Conservation (phyloP, 2,888 invertebrate species). For the Lasioglossum morio region DNA sequence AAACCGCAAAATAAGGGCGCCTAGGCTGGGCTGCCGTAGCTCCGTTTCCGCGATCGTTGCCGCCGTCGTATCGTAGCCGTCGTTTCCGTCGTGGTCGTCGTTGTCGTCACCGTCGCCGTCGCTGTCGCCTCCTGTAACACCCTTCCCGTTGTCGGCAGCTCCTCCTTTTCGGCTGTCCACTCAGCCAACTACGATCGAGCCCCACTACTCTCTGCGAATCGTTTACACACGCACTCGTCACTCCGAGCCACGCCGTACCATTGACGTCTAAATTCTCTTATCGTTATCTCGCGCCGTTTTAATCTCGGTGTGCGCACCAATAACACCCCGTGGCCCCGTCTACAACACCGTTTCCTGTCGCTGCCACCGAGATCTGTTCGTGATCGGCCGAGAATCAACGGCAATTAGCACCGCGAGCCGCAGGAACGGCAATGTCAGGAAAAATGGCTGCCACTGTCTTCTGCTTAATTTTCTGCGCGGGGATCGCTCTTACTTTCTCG, state of each 20-base stretch:
- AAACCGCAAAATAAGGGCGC: constrained; percentile 38
- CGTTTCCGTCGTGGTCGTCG: constrained; percentile 36
- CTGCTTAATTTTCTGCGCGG: constrained; percentile 65
- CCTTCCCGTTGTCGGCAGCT: constrained; percentile 51
- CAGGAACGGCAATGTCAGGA: constrained; percentile 62
- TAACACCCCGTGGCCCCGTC: constrained; percentile 35
- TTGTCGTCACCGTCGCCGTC: constrained; percentile 51
- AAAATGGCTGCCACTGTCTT: constrained; percentile 75
- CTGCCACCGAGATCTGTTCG: constrained; percentile 13
- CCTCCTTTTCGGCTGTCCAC: constrained; percentile 64
- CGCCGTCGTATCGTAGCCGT: constrained; percentile 45
- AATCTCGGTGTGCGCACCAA: constrained; percentile 63
- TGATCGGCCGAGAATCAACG: constrained; percentile 34
- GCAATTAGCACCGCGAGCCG: constrained; percentile 59
- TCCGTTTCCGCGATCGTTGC: constrained; percentile 52
- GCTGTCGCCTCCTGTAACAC: constrained; percentile 50
- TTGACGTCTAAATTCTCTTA: constrained; percentile 66
- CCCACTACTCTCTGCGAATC: constrained; percentile 59
- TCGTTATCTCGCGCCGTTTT: constrained; percentile 67
- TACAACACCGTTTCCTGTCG: constrained; percentile 39
- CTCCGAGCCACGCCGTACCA: constrained; percentile 65
- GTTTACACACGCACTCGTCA: constrained; percentile 67
- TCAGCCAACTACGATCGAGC: constrained; percentile 61
- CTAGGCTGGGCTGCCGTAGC: constrained; percentile 52
- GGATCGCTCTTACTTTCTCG: constrained; percentile 57